phyloP scores from a whole-genome alignment of 2,888 invertebrate genomes.

The Amiota communis region DNA sequence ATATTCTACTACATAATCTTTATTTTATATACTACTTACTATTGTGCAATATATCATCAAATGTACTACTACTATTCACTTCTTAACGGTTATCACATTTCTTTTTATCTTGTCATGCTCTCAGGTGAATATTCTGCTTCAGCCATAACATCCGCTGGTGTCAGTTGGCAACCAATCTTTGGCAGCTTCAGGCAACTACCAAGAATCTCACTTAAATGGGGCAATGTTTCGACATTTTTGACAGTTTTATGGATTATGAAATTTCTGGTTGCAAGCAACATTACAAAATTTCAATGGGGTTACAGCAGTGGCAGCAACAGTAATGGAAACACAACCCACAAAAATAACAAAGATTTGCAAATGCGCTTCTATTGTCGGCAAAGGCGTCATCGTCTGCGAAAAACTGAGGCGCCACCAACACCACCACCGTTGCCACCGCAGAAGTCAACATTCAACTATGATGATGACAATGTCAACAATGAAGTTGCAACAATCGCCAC shows the following conservation, averaged over 20 bases:
- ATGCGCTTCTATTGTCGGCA: conserved; percentile 10
- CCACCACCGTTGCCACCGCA: conserved; percentile 32
- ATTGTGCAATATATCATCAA: background rate
- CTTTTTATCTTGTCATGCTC: conserved; percentile 22
- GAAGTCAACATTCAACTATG: conserved; percentile 33
- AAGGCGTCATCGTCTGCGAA: background rate
- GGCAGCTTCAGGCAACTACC: conserved; percentile 50
- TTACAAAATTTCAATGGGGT: conserved; percentile 49
- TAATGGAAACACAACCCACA: background rate
- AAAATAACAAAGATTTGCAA: background rate
- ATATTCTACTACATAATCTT: too few relatives aligned
- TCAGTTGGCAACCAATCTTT: conserved; percentile 62
- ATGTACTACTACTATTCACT: background rate
- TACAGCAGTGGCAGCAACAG: conserved; percentile 49
- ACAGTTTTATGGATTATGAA: conserved; percentile 65
- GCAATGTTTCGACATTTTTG: conserved; percentile 53
- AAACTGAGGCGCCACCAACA: background rate
- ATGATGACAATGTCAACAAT: background rate
- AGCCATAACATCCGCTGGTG: conserved; percentile 70
- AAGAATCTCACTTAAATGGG: conserved; percentile 49
- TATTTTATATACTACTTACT: too few relatives aligned
- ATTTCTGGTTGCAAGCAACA: conserved; percentile 54
- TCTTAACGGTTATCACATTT: conserved; percentile 21
- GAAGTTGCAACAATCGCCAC: conserved; percentile 4
- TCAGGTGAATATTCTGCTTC: conserved; percentile 73